Percentiles rank a stretch among this genome's conserved stretches.
Evolutionary conservation across 2,888 invertebrate species (phyloP).

Genomic region (Cyaniris semiargus): DNA sequence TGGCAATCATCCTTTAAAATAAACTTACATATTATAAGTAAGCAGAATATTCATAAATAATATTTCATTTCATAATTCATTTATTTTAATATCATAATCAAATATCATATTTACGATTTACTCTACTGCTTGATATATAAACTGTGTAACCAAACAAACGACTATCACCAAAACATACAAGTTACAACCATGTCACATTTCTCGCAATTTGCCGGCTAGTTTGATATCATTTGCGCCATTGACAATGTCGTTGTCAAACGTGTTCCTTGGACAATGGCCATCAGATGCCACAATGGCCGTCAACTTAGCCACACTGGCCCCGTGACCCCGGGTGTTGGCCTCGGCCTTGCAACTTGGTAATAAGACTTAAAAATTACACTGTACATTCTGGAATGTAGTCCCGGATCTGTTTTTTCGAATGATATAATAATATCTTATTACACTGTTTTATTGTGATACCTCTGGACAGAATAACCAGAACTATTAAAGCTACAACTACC

Average conservation of each 20-base stretch:
- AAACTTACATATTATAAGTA: too few species aligned
- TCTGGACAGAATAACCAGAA: too few species aligned
- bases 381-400: background rate
- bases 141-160: background rate
- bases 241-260: slow-evolving; percentile 21
- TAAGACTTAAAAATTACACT: background rate
- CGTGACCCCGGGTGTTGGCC: slow-evolving; percentile 11
- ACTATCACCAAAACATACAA: background rate
- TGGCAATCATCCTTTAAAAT: too few species aligned
- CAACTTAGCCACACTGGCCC: background rate
- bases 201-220: slow-evolving; percentile 52
- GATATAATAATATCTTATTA: too few species aligned
- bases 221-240: slow-evolving; percentile 34
- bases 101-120: too few species aligned
- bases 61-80: too few species aligned
- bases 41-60: too few species aligned
- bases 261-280: slow-evolving; percentile 20
- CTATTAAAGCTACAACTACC: too few species aligned
- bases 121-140: background rate
- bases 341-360: background rate
- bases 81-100: too few species aligned
- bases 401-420: background rate
- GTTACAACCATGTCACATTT: slow-evolving; percentile 53
- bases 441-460: too few species aligned
- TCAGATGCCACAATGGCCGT: slow-evolving; percentile 18